Percentiles rank a stretch among this genome's conserved stretches.
Evolutionary conservation across 2,797 vertebrate species (phyloP).

Genomic region (Tapera naevia): DNA sequence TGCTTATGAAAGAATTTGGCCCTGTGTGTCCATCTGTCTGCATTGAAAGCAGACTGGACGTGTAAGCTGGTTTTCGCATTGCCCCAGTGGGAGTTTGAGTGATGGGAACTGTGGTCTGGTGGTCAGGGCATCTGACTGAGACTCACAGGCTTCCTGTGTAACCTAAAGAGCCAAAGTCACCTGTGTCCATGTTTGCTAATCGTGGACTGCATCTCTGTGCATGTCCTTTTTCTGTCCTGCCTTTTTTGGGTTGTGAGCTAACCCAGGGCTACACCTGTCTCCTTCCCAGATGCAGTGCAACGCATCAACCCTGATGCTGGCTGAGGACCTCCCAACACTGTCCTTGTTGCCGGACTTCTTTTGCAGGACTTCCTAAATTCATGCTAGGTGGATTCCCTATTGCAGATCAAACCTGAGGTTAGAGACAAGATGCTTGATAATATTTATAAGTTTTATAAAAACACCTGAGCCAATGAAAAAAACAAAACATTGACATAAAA

Average conservation of each 20-base stretch:
- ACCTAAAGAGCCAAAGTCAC: not conserved
- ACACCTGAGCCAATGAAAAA: not conserved
- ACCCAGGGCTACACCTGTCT: not conserved
- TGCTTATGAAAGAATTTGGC: slow-evolving; percentile 15
- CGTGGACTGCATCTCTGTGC: not conserved
- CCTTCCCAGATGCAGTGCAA: not conserved
- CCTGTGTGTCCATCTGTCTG: not conserved
- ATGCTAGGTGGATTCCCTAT: not conserved
- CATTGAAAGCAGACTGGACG: not conserved
- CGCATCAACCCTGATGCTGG: rapidly evolving
- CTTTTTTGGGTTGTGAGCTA: not conserved
- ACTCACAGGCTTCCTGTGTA: not conserved
- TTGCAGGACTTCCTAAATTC: not conserved
- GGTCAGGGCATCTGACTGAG: not conserved
- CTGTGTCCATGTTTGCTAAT: not conserved
- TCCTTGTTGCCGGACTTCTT: not conserved
- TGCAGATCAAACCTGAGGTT: not conserved
- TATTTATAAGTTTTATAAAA: not conserved
- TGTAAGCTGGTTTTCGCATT: not conserved
- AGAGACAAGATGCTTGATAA: not conserved
- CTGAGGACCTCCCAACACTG: rapidly evolving
- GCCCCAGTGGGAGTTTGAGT: rapidly evolving
- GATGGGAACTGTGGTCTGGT: not conserved
- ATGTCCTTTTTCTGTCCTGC: not conserved
- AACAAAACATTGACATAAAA: not conserved